A percentile compares a stretch with the other conserved stretches of the same genome.
phyloP scores from a whole-genome alignment of 1,140 invertebrate genomes.

The Matsumurasca onukii region DNA sequence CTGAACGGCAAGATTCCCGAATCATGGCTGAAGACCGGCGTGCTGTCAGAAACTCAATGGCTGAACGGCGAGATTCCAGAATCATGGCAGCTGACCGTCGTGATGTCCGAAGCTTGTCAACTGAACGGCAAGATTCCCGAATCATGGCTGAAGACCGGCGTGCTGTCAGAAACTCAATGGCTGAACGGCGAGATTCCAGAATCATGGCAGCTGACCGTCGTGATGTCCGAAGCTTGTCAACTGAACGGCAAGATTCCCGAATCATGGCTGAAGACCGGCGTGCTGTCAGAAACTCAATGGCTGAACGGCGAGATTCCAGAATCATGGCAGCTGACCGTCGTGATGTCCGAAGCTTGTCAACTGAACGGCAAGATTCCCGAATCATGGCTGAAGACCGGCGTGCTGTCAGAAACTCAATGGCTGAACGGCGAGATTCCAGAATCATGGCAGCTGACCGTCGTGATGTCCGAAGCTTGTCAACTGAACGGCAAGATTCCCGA shows the following conservation, averaged over 20 bases:
- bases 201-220: neutral
- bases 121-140: neutral
- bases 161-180: neutral
- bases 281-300: too few relatives aligned
- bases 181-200: neutral
- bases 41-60: neutral
- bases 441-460: neutral
- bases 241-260: neutral
- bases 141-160: neutral
- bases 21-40: neutral
- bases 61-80: neutral
- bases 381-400: neutral
- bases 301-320: too few relatives aligned
- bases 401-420: neutral
- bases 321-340: too few relatives aligned
- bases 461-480: neutral
- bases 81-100: neutral
- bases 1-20: constrained; percentile 6
- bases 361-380: neutral
- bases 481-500: neutral
- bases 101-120: neutral
- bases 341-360: too few relatives aligned
- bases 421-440: constrained; percentile 12
- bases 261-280: too few relatives aligned
- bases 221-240: neutral